A percentile compares a stretch with the other conserved stretches of the same genome.
Evolutionary conservation across 2,113 vertebrate genomes (phyloP).

Genomic region (Alosa alosa): DNA sequence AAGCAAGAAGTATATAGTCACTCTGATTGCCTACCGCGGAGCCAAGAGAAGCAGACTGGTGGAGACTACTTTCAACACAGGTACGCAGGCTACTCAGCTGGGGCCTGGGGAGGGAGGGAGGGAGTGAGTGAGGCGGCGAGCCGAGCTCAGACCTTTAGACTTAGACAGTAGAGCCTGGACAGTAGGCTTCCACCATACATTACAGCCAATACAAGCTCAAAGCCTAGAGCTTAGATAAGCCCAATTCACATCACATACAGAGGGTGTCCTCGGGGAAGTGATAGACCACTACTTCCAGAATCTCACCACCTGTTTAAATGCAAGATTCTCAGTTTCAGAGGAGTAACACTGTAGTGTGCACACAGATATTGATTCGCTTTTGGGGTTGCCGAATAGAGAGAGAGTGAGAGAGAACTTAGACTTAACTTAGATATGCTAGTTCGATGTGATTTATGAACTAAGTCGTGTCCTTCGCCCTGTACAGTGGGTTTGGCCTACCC

Average conservation of each 20-base stretch:
- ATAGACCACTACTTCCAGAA: no score
- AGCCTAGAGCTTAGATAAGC: no score
- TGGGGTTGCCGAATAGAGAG: no score
- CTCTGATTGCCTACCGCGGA: slow-evolving; percentile 76
- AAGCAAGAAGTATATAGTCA: slow-evolving; percentile 70
- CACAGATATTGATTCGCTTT: background rate
- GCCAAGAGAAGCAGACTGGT: slow-evolving; percentile 69
- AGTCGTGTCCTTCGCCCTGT: slow-evolving; percentile 1
- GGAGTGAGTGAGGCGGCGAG: background rate
- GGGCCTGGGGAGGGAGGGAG: no score
- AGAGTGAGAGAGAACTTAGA: no score
- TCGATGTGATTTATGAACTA: background rate
- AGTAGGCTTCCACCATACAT: no score
- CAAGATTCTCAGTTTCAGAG: background rate
- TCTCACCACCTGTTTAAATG: no score
- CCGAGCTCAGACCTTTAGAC: no score
- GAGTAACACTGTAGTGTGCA: background rate
- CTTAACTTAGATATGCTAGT: background rate
- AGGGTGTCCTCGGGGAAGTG: no score
- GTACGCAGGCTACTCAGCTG: slow-evolving; percentile 51
- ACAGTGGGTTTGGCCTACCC: slow-evolving; percentile 69
- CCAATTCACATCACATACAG: no score
- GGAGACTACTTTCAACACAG: slow-evolving; percentile 74
- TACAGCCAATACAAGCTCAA: no score
- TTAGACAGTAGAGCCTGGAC: no score